Evolutionary conservation across 2,888 invertebrate species (phyloP).

Genomic region (Tetheella fluctuosa): DNA sequence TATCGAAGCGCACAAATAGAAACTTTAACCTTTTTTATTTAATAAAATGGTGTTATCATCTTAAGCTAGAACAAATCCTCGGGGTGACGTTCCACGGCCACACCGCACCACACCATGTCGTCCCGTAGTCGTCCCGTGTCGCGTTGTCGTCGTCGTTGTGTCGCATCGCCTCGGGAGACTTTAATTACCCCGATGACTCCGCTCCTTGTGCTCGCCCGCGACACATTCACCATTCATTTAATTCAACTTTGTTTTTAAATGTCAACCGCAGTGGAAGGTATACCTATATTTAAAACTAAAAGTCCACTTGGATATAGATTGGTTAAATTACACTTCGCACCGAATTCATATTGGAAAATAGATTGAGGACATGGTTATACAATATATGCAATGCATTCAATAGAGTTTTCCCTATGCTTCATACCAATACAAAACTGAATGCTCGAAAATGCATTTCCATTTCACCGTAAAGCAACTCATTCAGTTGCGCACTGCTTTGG

Average conservation of each 20-base stretch:
- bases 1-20: too few relatives aligned
- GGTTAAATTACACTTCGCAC: background rate
- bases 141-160: too few relatives aligned
- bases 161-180: background rate
- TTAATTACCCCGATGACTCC: constrained; percentile 3
- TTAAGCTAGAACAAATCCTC: too few relatives aligned
- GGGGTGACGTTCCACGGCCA: too few relatives aligned
- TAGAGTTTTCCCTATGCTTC: background rate
- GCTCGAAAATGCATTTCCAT: background rate
- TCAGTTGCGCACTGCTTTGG: background rate
- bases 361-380: background rate
- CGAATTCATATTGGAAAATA: background rate
- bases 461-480: background rate
- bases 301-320: background rate
- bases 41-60: too few relatives aligned
- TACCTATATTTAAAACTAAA: background rate
- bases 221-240: background rate
- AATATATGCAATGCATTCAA: background rate
- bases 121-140: too few relatives aligned
- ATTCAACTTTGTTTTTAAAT: constrained; percentile 4
- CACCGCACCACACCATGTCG: background rate
- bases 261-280: constrained; percentile 9
- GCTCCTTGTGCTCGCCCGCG: background rate
- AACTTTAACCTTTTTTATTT: too few relatives aligned
- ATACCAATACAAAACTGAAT: background rate